Percentiles rank a stretch among this genome's conserved stretches.
phyloP scores from a whole-genome alignment of 1,140 invertebrate genomes.

The Macrotrachela quadricornifera region DNA sequence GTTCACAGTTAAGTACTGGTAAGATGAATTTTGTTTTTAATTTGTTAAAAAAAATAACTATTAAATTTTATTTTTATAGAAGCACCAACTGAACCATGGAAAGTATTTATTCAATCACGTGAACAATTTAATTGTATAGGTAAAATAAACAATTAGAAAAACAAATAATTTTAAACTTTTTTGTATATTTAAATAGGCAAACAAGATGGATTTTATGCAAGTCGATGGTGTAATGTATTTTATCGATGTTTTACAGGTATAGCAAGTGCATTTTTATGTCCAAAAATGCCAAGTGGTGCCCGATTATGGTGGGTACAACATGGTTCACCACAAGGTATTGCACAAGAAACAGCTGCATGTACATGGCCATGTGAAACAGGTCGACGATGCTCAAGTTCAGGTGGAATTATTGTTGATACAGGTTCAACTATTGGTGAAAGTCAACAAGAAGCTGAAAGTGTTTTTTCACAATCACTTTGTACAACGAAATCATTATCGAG shows the following conservation, averaged over 20 bases:
- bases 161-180: background rate
- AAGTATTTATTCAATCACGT: background rate
- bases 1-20: no score
- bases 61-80: background rate
- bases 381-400: background rate
- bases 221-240: conserved; percentile 9
- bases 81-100: conserved; percentile 2
- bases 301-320: conserved; percentile 8
- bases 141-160: background rate
- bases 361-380: conserved; percentile 8
- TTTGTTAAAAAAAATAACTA: no score
- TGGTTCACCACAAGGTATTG: background rate
- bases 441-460: background rate
- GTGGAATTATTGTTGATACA: background rate
- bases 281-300: conserved; percentile 2
- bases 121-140: conserved; percentile 3
- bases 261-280: conserved; percentile 6
- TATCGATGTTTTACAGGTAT: conserved; percentile 4
- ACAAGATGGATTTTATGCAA: conserved; percentile 5
- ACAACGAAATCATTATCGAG: no score
- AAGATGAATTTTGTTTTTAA: no score
- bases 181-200: background rate
- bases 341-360: conserved; percentile 4
- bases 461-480: background rate
- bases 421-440: background rate